Percentiles rank a stretch among this genome's conserved stretches.
Conservation (phyloP, 2,113 vertebrate genomes). For the Oncorhynchus clarkii region DNA sequence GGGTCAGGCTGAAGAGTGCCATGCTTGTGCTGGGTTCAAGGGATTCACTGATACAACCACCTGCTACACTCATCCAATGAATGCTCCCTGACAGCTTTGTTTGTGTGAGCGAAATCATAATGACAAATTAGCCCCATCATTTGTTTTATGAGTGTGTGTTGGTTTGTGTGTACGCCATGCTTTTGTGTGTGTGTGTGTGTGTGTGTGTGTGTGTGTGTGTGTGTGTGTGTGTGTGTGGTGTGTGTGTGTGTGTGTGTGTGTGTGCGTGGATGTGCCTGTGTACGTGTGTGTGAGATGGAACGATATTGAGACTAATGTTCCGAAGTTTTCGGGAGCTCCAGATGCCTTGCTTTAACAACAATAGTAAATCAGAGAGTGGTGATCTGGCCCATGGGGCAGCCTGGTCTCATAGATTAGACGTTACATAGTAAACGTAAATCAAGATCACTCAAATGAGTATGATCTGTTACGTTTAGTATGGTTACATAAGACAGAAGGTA, state of each 20-base stretch:
- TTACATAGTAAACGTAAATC: too few species aligned
- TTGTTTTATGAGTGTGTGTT: neutral
- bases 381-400: constrained; percentile 14
- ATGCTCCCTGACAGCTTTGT: neutral
- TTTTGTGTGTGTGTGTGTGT: neutral
- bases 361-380: constrained; percentile 65
- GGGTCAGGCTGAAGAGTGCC: too few species aligned
- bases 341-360: constrained; percentile 56
- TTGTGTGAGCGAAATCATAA: neutral
- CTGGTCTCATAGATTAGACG: too few species aligned
- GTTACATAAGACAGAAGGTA: too few species aligned
- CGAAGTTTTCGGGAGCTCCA: constrained; percentile 53
- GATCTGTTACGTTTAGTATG: too few species aligned
- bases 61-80: neutral
- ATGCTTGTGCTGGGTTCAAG: too few species aligned
- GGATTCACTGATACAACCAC: constrained; percentile 24
- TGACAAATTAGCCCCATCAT: neutral
- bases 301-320: constrained; percentile 17
- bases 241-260: rapidly evolving
- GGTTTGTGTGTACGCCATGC: neutral
- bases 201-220: neutral
- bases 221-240: too few species aligned
- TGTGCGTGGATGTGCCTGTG: neutral
- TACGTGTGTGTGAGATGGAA: neutral
- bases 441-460: too few species aligned